Conservation (phyloP, 2,113 vertebrate species). For the Melanerpes aurifrons region DNA sequence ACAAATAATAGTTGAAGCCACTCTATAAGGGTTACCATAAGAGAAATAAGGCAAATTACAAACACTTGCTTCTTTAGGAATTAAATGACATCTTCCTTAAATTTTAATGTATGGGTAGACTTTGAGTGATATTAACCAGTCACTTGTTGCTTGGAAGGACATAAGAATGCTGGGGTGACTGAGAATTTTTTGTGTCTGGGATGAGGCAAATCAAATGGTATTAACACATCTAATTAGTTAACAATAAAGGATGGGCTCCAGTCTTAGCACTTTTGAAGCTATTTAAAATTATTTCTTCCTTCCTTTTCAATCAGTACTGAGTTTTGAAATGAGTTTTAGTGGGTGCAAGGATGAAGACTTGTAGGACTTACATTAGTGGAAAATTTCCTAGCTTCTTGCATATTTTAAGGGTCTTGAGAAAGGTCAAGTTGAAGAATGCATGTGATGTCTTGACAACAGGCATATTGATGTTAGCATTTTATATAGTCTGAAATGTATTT, state of each 20-base stretch:
- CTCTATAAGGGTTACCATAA: accelerated
- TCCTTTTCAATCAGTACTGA: neutral
- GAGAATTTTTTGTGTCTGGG: neutral
- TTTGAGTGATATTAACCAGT: neutral
- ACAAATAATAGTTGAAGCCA: neutral
- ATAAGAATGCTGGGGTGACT: neutral
- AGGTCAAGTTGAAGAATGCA: neutral
- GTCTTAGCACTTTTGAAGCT: neutral
- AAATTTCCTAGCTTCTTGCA: neutral
- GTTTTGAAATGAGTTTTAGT: neutral
- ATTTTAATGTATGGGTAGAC: neutral
- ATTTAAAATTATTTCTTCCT: neutral
- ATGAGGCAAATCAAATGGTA: neutral
- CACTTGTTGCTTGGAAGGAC: neutral
- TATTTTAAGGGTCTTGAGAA: neutral
- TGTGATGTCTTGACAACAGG: neutral
- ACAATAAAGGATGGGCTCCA: neutral
- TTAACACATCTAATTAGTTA: neutral
- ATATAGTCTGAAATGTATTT: neutral
- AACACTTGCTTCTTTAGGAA: neutral
- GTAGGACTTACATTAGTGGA: neutral
- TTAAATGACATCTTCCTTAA: neutral
- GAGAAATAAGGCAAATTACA: neutral
- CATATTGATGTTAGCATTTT: neutral
- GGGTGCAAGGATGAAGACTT: neutral